phyloP scores from a whole-genome alignment of 2,113 vertebrate genomes.

The Ornithorhynchus anatinus region DNA sequence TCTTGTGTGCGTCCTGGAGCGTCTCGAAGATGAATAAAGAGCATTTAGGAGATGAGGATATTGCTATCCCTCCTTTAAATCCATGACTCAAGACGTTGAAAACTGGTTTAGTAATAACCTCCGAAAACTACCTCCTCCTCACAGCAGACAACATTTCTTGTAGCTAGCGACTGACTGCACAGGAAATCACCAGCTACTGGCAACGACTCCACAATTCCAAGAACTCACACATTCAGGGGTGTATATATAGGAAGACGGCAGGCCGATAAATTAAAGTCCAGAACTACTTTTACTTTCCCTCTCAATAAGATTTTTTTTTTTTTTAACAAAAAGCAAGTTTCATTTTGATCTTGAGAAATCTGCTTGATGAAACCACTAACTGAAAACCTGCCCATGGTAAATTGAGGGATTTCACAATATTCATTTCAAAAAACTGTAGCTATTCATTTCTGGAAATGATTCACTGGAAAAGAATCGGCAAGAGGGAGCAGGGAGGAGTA shows the following conservation, averaged over 20 bases:
- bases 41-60: slow-evolving; percentile 45
- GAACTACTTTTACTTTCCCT: slow-evolving; percentile 64
- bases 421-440: slow-evolving; percentile 76
- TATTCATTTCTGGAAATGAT: slow-evolving; percentile 77
- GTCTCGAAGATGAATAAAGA: slow-evolving; percentile 20
- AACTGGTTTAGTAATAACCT: slow-evolving; percentile 65
- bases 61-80: slow-evolving; percentile 51
- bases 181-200: slow-evolving; percentile 67
- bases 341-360: slow-evolving; percentile 67
- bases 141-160: slow-evolving; percentile 53
- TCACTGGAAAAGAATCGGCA: slow-evolving; percentile 62
- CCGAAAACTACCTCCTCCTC: slow-evolving; percentile 75
- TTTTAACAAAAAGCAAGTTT: slow-evolving; percentile 52
- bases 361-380: slow-evolving; percentile 68
- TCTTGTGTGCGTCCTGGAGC: neutral
- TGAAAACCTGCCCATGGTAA: slow-evolving; percentile 71
- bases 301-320: slow-evolving; percentile 21
- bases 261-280: too few relatives aligned
- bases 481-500: slow-evolving; percentile 14
- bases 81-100: slow-evolving; percentile 56
- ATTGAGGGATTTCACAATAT: slow-evolving; percentile 66
- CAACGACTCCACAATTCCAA: slow-evolving; percentile 61
- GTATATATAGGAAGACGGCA: slow-evolving; percentile 12
- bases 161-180: slow-evolving; percentile 43
- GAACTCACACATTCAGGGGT: slow-evolving; percentile 57